Conservation (phyloP, 2,888 invertebrate species). For the Cephalotes varians region DNA sequence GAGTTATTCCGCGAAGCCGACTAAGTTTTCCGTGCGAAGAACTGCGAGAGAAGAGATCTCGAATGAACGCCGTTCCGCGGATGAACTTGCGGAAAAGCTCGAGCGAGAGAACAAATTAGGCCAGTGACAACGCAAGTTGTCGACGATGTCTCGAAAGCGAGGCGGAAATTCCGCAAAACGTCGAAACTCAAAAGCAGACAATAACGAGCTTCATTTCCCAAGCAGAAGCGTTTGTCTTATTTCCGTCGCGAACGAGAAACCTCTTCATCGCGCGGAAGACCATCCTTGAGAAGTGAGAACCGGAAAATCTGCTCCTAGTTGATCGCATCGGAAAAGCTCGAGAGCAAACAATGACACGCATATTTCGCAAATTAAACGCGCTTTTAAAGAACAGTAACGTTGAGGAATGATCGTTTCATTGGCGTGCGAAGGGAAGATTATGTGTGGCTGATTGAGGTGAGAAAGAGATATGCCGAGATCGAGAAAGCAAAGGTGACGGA, state of each 20-base stretch:
- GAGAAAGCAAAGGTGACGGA: slow-evolving; percentile 1
- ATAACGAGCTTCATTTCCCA: slow-evolving; percentile 44
- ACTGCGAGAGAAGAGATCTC: background rate
- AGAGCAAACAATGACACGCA: background rate
- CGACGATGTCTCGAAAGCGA: slow-evolving; percentile 31
- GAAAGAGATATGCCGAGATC: slow-evolving; percentile 11
- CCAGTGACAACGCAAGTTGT: slow-evolving; percentile 23
- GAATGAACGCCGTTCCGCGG: background rate
- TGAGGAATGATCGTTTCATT: slow-evolving; percentile 22
- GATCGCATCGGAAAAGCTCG: slow-evolving; percentile 22
- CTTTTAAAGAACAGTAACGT: slow-evolving; percentile 4
- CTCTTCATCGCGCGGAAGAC: slow-evolving; percentile 10
- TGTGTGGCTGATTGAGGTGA: slow-evolving; percentile 1
- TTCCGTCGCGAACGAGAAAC: slow-evolving; percentile 15
- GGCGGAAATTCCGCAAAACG: slow-evolving; percentile 42
- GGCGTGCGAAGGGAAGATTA: slow-evolving; percentile 11
- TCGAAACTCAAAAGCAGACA: slow-evolving; percentile 18
- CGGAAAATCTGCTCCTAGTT: slow-evolving; percentile 9
- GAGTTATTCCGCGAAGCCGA: slow-evolving; percentile 42
- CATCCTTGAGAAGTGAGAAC: slow-evolving; percentile 2
- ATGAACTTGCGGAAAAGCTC: slow-evolving; percentile 22
- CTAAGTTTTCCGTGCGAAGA: slow-evolving; percentile 15
- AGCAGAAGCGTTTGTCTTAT: slow-evolving; percentile 14
- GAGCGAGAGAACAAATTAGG: slow-evolving; percentile 42
- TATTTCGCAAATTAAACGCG: slow-evolving; percentile 26